A percentile compares a stretch with the other conserved stretches of the same genome.
Conservation (phyloP, 2,797 vertebrate genomes). For the Tolypeutes matacus region DNA sequence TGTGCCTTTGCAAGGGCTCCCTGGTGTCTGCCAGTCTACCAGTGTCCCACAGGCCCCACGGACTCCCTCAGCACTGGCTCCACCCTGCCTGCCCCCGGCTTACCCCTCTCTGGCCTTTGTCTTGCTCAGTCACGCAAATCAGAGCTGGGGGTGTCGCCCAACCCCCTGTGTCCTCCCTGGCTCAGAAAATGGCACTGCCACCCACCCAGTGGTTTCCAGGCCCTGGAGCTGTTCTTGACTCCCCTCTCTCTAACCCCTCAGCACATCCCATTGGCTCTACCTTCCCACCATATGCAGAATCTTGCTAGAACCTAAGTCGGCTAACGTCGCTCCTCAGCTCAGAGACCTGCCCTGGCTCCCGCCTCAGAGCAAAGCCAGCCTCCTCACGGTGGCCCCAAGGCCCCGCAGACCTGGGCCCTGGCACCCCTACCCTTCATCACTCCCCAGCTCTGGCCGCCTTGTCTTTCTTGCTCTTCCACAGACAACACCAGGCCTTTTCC, state of each 20-base stretch:
- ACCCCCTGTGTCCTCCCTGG: neutral
- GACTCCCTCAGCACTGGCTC: neutral
- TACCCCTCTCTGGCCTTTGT: neutral
- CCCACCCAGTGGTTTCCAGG: neutral
- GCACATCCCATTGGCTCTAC: accelerated
- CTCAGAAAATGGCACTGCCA: neutral
- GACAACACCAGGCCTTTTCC: too few relatives aligned
- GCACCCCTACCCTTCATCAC: too few relatives aligned
- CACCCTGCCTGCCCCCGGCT: neutral
- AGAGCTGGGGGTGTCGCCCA: neutral
- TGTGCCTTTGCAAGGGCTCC: neutral
- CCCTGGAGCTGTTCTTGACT: too few relatives aligned
- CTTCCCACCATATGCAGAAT: neutral
- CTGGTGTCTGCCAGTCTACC: neutral
- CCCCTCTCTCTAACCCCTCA: neutral
- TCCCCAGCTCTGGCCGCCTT: neutral
- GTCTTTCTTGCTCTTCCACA: neutral
- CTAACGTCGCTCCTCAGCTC: accelerated
- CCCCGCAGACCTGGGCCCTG: neutral
- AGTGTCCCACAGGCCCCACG: accelerated
- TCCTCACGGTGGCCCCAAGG: accelerated
- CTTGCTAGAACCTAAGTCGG: neutral
- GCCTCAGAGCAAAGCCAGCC: neutral
- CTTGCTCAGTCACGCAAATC: neutral
- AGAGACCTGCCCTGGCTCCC: neutral